A percentile compares a stretch with the other conserved stretches of the same genome.
These are phyloP conservation scores for Tonatia bakeri DNA, from an alignment of 2,113 vertebrate species.

Conservation along the genomic window DNA sequence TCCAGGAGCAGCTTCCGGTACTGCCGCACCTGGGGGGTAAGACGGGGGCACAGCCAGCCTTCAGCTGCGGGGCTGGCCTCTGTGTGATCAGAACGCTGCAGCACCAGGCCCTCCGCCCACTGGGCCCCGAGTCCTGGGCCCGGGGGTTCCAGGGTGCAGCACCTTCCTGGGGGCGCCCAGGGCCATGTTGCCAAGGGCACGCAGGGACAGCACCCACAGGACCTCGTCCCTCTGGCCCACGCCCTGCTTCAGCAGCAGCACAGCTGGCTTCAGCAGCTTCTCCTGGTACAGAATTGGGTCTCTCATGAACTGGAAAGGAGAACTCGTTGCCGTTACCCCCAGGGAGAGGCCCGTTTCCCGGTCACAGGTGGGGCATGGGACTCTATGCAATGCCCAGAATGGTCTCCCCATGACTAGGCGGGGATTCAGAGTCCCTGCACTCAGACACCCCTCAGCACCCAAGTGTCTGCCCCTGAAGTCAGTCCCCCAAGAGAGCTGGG, in stretches of 20 bases:
- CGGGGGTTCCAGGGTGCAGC: accelerated
- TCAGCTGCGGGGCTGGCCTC: background rate
- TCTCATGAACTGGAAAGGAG: conserved; percentile 58
- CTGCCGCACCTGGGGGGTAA: conserved; percentile 42
- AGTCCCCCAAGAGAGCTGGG: background rate
- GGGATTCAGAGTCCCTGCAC: background rate
- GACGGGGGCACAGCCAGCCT: background rate
- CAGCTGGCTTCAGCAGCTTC: conserved; percentile 38
- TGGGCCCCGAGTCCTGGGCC: background rate
- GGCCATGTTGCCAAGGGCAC: conserved; percentile 61
- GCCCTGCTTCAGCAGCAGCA: conserved; percentile 35
- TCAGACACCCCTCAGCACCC: background rate
- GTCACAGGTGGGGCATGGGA: accelerated
- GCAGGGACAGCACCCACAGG: conserved; percentile 55
- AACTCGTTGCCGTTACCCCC: accelerated
- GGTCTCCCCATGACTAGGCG: background rate
- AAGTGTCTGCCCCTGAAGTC: background rate
- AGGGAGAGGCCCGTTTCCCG: accelerated
- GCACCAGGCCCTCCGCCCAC: background rate
- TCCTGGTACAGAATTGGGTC: background rate
- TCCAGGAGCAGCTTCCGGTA: conserved; percentile 63
- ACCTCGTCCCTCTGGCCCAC: background rate
- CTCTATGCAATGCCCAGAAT: accelerated
- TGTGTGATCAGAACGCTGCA: accelerated
- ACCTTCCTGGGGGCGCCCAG: conserved; percentile 63